Evolutionary conservation across 2,113 vertebrate species (phyloP).

Genomic region (Python bivittatus): DNA sequence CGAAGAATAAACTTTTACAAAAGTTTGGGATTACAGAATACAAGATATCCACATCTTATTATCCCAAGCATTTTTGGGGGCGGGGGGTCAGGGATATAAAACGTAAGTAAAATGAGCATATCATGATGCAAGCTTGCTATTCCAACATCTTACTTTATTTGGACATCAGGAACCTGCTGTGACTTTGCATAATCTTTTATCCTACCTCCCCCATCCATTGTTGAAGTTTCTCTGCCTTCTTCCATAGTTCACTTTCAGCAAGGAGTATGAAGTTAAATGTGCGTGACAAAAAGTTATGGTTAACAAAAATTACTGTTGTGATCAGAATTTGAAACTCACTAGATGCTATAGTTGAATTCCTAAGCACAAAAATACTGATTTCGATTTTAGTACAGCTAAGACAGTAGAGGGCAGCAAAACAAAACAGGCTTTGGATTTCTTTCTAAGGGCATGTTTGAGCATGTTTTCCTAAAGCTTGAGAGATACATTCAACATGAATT

Average conservation of each 20-base stretch:
- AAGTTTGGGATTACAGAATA: not conserved
- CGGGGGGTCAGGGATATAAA: no score
- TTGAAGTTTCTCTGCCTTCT: not conserved
- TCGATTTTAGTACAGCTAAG: not conserved
- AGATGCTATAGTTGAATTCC: not conserved
- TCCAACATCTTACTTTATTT: not conserved
- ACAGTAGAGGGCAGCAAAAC: constrained; percentile 76
- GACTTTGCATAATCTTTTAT: not conserved
- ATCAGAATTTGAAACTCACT: not conserved
- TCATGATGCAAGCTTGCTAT: not conserved
- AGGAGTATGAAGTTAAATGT: not conserved
- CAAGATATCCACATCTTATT: not conserved
- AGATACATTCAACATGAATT: constrained; percentile 50
- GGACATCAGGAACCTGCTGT: not conserved
- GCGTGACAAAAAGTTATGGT: not conserved
- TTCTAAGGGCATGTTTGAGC: constrained; percentile 74
- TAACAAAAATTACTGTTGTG: not conserved
- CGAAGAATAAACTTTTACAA: not conserved
- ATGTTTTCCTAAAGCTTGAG: constrained; percentile 68
- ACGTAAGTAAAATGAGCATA: not conserved
- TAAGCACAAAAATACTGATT: not conserved
- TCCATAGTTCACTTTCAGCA: not conserved
- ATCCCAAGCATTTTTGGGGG: not conserved
- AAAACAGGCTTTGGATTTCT: not conserved
- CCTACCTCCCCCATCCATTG: not conserved